These are phyloP conservation scores for Homarus americanus DNA, from an alignment of 1,140 invertebrate species.

Conservation along the genomic window DNA sequence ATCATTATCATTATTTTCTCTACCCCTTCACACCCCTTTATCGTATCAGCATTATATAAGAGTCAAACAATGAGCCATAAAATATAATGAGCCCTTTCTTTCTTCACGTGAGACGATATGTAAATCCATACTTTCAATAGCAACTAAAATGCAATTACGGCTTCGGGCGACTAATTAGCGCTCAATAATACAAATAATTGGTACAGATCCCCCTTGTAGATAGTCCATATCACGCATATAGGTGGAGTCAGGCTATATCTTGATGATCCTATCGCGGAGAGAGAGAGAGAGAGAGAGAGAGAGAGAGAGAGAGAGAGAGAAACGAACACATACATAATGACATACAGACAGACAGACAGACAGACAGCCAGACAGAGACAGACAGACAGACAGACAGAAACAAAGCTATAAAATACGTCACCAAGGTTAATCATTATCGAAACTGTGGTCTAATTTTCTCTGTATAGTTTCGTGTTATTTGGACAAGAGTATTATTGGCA, in stretches of 20 bases:
- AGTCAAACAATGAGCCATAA: not conserved
- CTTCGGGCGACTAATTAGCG: slow-evolving; percentile 8
- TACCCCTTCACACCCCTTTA: no score
- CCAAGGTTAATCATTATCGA: not conserved
- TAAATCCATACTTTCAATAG: slow-evolving; percentile 14
- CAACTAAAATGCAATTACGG: slow-evolving; percentile 17
- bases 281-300: slow-evolving; percentile 1
- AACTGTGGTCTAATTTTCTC: slow-evolving; percentile 4
- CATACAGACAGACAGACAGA: slow-evolving; percentile 16
- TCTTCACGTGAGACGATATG: slow-evolving; percentile 9
- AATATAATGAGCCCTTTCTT: not conserved
- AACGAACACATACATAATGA: not conserved
- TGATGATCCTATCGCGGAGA: not conserved
- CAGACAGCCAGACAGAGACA: slow-evolving; percentile 28
- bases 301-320: slow-evolving; percentile 13
- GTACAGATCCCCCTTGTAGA: slow-evolving; percentile 36
- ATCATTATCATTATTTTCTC: no score
- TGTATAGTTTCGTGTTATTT: not conserved
- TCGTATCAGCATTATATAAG: no score
- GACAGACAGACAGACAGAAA: not conserved
- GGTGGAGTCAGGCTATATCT: not conserved
- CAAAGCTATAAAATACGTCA: no score
- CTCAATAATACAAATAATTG: slow-evolving; percentile 56
- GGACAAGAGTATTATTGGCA: not conserved
- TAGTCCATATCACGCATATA: not conserved